Evolutionary conservation across 2,888 invertebrate species (phyloP), one percentile per base, ranked within the genome.

Genomic region (Cabera pusaria): DNA sequence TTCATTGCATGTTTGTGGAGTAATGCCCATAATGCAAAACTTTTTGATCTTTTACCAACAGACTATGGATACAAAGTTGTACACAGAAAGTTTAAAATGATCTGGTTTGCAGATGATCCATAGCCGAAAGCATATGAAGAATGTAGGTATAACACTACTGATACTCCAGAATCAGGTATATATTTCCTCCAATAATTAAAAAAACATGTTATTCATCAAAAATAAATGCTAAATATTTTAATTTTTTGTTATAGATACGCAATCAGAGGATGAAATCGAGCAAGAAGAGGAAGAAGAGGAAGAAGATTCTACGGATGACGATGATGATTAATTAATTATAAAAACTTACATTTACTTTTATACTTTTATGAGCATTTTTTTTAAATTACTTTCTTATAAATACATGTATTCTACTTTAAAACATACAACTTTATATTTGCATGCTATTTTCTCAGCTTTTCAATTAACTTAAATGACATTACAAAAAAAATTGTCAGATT

Each of bases 1-100:
- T 64, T 45, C 39, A 59, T 64, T 47, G 50, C 62, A 37, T 52
- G 43, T 34, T 48, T 61, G 34, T 58, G 58, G 33, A 25, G 33
- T 33, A 25, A 33, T 33, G 54, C 57, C 6, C 44, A 60, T 40
- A 47, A 49, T 36, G 23, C 33, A 43, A 41, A 35, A 18, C 35
- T 44, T 21, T 56, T 27, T 36, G 51, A 57, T 14, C 33, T 50
- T 35, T 43, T 31, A 47, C 50, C 59, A 49, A 46, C 31, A 4
- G 14, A 14, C 14, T 53, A 42, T 38, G 42, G 43, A 27, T 43
- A 42, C 39, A 28, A 39, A 39, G 19, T 32, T 29, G 27, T 39
- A 36, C 32, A 47, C 26, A 33, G 19, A 11, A 41, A 44, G 19
- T 39, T 40, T 12, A 18, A 45, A 14, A 26, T 26, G 25, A 26